Evolutionary conservation across 2,113 vertebrate species (phyloP), one percentile per base, ranked within the genome.

Genomic region (Zapus hudsonius): DNA sequence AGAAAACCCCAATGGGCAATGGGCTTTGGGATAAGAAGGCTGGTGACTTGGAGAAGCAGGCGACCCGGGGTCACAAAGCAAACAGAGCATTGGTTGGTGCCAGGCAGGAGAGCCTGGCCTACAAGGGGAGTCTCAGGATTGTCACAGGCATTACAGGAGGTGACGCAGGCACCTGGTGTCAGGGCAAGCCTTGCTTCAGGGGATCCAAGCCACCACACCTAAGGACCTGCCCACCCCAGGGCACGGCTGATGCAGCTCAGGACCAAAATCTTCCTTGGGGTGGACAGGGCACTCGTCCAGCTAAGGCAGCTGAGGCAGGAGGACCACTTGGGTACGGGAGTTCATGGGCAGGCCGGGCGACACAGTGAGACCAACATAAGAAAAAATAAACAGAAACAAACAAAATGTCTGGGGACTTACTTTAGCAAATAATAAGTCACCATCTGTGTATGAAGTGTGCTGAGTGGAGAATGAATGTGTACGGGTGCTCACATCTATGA

Each of bases 391-490:
- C 31, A 75, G 3, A 31, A 31, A 75, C 10, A 59, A 15, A 59
- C 15, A 59, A 59, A 15, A 4, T 59, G 13, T 57, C 33, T 57
- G 15, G n/a, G 33, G 52, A 36, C 57, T 76, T 55, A 78, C 19
- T 36, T 38, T 44, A 57, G 75, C 11, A 20, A 57, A 70, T 1
- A 38, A 33, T 67, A 66, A 91, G 59, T 29, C 10, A 36, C 72
- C 42, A 10, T 29, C 27, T 2, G 59, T 25, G 25, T 78, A 42
- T 11, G 36, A 29, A 69, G 4, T 13, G 19, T 11, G 10, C 10
- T 1, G 23, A 3, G 66, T 29, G 31, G 25, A 86, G 36, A 29
- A 76, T 2, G 52, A 2, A 16, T 7, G 1, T 0, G 12, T 2
- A 7, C 13, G 12, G 20, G 27, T 11, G 27, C 5, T 63, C 69